Conservation (phyloP, 2,888 invertebrate genomes). For the Polyommatus icarus region DNA sequence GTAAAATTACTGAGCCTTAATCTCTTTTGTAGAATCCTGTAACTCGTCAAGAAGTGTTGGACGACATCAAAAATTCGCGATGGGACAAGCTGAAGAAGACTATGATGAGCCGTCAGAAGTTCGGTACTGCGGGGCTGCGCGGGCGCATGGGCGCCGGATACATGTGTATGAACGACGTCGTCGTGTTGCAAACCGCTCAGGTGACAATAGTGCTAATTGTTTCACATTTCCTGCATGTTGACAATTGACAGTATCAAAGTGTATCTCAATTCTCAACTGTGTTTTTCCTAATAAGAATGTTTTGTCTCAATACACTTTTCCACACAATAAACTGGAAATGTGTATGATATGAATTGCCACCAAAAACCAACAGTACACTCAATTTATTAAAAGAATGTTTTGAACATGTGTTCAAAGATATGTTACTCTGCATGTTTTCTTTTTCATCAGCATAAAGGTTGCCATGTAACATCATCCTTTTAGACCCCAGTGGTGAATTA, state of each 20-base stretch:
- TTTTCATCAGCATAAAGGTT: too few relatives aligned
- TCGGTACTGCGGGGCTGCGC: slow-evolving; percentile 96
- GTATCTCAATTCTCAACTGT: not conserved
- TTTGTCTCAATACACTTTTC: not conserved
- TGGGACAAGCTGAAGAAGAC: slow-evolving; percentile 82
- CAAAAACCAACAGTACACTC: too few relatives aligned
- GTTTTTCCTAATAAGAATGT: not conserved
- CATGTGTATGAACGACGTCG: slow-evolving; percentile 96
- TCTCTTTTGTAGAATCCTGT: slow-evolving; percentile 78
- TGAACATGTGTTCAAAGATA: too few relatives aligned
- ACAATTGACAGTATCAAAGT: not conserved
- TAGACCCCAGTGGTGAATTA: too few relatives aligned
- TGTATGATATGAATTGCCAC: too few relatives aligned
- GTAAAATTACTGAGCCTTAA: not conserved
- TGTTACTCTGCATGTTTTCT: too few relatives aligned
- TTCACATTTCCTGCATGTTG: not conserved
- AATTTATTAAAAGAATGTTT: too few relatives aligned
- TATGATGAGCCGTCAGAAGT: slow-evolving; percentile 86
- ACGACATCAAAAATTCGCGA: slow-evolving; percentile 78
- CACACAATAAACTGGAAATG: not conserved
- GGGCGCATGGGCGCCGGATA: slow-evolving; percentile 97
- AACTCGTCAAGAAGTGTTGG: slow-evolving; percentile 82
- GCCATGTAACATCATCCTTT: too few relatives aligned
- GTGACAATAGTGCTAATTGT: slow-evolving; percentile 45
- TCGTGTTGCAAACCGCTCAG: slow-evolving; percentile 96